Percentiles rank a stretch among this genome's conserved stretches.
Conservation (phyloP, 2,113 vertebrate genomes). For the Oncorhynchus tshawytscha region DNA sequence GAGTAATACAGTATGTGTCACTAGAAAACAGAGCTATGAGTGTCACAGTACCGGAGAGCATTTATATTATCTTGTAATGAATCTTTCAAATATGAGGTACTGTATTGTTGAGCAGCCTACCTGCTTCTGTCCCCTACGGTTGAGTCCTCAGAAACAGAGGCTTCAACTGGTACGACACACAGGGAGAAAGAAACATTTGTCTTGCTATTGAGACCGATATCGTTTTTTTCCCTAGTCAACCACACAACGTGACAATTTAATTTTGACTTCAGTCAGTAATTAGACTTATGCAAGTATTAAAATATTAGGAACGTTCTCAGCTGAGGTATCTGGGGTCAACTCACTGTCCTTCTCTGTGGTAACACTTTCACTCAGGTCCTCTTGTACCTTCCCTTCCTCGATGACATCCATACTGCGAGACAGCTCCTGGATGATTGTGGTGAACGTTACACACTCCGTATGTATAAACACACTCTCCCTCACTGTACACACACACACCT, state of each 20-base stretch:
- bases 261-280: too few species aligned
- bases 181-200: background rate
- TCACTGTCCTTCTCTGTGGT: constrained; percentile 57
- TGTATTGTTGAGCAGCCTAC: constrained; percentile 25
- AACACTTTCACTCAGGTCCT: constrained; percentile 46
- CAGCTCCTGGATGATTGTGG: constrained; percentile 57
- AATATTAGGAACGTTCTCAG: background rate
- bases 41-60: background rate
- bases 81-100: background rate
- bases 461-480: background rate
- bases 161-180: constrained; percentile 44
- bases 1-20: background rate
- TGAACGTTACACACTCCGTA: background rate
- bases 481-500: too few species aligned
- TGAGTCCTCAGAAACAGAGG: constrained; percentile 42
- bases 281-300: background rate
- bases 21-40: background rate
- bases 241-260: too few species aligned
- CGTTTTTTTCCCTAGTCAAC: too few species aligned
- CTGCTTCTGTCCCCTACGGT: constrained; percentile 58
- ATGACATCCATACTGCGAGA: constrained; percentile 46
- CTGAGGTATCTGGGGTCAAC: background rate
- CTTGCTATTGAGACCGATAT: background rate
- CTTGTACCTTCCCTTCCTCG: constrained; percentile 49
- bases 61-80: background rate